Conservation (phyloP, 2,113 vertebrate genomes). For the Emydocephalus ijimae region DNA sequence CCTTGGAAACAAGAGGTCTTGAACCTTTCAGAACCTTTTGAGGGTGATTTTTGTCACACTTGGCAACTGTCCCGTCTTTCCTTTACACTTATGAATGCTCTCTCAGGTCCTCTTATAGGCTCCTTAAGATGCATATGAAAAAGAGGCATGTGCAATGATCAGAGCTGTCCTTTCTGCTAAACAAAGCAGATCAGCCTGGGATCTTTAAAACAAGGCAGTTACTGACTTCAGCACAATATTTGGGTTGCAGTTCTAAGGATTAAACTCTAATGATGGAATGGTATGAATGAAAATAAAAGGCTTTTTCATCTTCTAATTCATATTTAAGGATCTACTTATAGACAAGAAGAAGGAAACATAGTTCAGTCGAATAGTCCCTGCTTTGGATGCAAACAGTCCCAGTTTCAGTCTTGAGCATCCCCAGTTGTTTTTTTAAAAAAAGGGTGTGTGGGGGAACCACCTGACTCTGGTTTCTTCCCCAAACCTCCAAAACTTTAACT, state of each 20-base stretch:
- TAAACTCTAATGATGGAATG: background rate
- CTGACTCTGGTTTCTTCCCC: no score
- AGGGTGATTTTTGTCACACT: slow-evolving; percentile 30
- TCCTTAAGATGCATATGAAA: background rate
- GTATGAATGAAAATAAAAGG: background rate
- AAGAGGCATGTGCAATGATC: background rate
- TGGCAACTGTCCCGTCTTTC: slow-evolving; percentile 18
- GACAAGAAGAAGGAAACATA: background rate
- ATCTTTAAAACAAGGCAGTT: background rate
- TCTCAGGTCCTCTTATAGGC: background rate
- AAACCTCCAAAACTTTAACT: no score
- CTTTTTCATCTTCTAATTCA: background rate
- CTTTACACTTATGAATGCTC: slow-evolving; percentile 15
- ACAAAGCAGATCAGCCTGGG: background rate
- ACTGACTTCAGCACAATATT: background rate
- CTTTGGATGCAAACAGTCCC: background rate
- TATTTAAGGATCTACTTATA: background rate
- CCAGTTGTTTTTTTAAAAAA: background rate
- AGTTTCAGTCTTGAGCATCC: background rate
- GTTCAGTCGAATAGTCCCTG: background rate
- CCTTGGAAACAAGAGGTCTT: slow-evolving; percentile 39
- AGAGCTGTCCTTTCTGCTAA: background rate
- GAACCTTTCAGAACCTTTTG: slow-evolving; percentile 32
- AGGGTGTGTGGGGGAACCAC: no score
- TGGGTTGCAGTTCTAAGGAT: background rate